Evolutionary conservation across 2,113 vertebrate genomes (phyloP).

Genomic region (Piaya cayana): DNA sequence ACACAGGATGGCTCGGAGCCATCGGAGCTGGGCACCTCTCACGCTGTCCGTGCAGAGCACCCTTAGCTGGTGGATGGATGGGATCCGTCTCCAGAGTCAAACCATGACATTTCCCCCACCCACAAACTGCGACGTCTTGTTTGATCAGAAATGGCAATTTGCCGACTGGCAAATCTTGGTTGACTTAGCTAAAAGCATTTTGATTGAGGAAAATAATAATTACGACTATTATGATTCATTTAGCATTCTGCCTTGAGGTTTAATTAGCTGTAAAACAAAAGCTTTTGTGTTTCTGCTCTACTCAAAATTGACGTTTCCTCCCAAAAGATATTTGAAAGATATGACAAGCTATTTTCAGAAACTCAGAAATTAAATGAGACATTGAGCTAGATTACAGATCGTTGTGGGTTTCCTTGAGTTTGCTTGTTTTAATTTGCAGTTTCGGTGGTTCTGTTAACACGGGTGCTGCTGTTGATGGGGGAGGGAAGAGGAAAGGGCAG

Average conservation of each 20-base stretch:
- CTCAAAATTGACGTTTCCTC: conserved; percentile 1
- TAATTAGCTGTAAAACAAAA: conserved; percentile 55
- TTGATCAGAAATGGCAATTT: neutral
- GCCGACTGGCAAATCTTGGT: neutral
- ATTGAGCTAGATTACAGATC: neutral
- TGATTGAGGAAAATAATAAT: conserved; percentile 52
- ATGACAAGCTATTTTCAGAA: neutral
- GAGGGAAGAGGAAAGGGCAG: neutral
- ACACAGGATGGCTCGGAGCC: neutral
- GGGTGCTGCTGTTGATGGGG: neutral
- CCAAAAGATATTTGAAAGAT: neutral
- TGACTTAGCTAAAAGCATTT: conserved; percentile 14
- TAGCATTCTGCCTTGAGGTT: conserved; percentile 11
- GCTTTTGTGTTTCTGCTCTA: conserved; percentile 37
- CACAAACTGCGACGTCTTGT: neutral
- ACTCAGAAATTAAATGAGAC: neutral
- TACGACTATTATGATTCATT: conserved; percentile 22
- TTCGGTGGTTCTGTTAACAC: neutral
- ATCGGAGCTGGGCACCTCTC: neutral
- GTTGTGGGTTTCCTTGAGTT: neutral
- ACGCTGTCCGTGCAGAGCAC: neutral
- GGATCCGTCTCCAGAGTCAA: neutral
- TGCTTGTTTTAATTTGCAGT: neutral
- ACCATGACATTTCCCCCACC: neutral
- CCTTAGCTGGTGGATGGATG: neutral